Conservation (phyloP, 1,140 invertebrate species). For the Leptoteleia sp. region DNA sequence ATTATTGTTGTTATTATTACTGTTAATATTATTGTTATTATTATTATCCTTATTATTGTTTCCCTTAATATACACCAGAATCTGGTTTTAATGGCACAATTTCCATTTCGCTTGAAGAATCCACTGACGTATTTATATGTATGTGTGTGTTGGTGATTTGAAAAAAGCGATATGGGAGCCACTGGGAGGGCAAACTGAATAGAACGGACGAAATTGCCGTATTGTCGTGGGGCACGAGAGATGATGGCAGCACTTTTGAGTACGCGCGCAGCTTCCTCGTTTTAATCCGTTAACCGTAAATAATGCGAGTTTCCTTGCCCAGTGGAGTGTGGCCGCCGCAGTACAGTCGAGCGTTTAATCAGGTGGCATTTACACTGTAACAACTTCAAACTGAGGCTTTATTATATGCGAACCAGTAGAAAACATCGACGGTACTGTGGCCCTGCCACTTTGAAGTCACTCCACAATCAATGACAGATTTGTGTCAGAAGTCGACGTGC, state of each 20-base stretch:
- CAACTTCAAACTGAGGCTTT: slow-evolving; percentile 59
- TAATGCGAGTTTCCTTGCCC: slow-evolving; percentile 71
- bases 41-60: too few relatives aligned
- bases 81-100: too few relatives aligned
- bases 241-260: slow-evolving; percentile 39
- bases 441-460: slow-evolving; percentile 6
- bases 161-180: too few relatives aligned
- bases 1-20: too few relatives aligned
- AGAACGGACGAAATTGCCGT: slow-evolving; percentile 13
- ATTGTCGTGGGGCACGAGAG: slow-evolving; percentile 16
- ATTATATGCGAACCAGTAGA: slow-evolving; percentile 42
- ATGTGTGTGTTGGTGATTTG: too few relatives aligned
- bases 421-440: slow-evolving; percentile 32
- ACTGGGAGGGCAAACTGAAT: too few relatives aligned
- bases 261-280: slow-evolving; percentile 69
- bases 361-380: slow-evolving; percentile 66
- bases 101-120: too few relatives aligned
- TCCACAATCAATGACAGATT: slow-evolving; percentile 22
- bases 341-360: slow-evolving; percentile 72
- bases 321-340: slow-evolving; percentile 66
- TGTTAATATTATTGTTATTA: too few relatives aligned
- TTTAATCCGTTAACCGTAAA: slow-evolving; percentile 76
- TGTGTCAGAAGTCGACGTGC: slow-evolving; percentile 12
- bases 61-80: too few relatives aligned
- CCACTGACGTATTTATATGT: too few relatives aligned